These are phyloP conservation scores for Siniperca undulata DNA, from an alignment of 2,797 vertebrate genomes.

Conservation along the genomic window DNA sequence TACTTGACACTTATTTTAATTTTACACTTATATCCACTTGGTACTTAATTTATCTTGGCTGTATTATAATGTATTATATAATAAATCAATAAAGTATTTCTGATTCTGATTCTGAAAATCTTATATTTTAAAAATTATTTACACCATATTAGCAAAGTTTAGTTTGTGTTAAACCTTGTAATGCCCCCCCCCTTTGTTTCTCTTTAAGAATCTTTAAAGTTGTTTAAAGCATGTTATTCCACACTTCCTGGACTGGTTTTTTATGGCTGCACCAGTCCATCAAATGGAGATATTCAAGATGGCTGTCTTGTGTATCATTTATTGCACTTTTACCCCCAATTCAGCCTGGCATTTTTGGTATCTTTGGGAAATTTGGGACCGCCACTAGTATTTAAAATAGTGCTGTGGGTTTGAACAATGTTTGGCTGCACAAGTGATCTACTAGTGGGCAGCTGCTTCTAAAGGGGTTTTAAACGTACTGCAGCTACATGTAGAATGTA, in stretches of 20 bases:
- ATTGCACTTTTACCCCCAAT: neutral
- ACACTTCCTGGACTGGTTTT: neutral
- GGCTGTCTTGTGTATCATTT: neutral
- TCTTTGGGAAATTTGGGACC: neutral
- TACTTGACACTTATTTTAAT: too few relatives aligned
- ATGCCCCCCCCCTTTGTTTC: neutral
- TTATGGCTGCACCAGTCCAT: neutral
- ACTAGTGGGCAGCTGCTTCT: neutral
- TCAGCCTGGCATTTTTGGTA: neutral
- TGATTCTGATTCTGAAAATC: neutral
- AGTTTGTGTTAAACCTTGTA: neutral
- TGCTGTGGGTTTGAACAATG: neutral
- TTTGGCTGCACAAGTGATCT: neutral
- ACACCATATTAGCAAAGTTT: neutral
- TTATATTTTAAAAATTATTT: constrained; percentile 12
- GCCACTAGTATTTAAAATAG: neutral
- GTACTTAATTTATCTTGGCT: too few relatives aligned
- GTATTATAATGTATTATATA: too few relatives aligned
- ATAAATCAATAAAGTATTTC: too few relatives aligned
- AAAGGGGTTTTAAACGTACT: neutral
- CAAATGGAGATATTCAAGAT: neutral
- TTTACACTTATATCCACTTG: too few relatives aligned
- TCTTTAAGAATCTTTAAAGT: neutral
- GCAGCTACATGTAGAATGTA: neutral
- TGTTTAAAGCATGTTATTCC: neutral